Evolutionary conservation across 2,797 vertebrate species (phyloP).

Genomic region (Cirrhinus mrigala): DNA sequence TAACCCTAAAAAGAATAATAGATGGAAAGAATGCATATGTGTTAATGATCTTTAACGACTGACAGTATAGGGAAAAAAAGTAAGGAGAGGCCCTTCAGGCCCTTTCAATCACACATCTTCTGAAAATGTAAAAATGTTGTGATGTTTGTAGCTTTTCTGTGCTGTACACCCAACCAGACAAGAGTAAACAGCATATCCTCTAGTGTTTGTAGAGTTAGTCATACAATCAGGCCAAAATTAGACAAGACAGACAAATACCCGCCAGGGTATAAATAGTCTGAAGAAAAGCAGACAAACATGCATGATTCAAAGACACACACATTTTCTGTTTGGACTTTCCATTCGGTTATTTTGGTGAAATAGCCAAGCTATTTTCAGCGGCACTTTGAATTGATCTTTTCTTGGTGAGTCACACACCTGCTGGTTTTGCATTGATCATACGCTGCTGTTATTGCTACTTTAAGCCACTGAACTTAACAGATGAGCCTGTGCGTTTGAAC

Average conservation of each 20-base stretch:
- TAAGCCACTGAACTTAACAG: slow-evolving; percentile 43
- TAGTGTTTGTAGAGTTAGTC: slow-evolving; percentile 17
- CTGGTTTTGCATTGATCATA: slow-evolving; percentile 32
- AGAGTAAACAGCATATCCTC: not conserved
- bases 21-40: not conserved
- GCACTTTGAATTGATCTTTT: slow-evolving; percentile 38
- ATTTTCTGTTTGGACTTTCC: not conserved
- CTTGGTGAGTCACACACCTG: slow-evolving; percentile 44
- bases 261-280: not conserved
- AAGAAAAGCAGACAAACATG: slow-evolving; percentile 42
- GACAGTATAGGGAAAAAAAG: not conserved
- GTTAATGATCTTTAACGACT: not conserved
- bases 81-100: not conserved
- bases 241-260: slow-evolving; percentile 13
- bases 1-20: not conserved
- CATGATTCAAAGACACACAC: slow-evolving; percentile 25
- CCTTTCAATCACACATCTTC: not conserved
- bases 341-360: slow-evolving; percentile 39
- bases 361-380: slow-evolving; percentile 54
- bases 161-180: slow-evolving; percentile 2
- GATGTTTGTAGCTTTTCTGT: not conserved
- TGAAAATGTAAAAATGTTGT: not conserved
- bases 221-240: slow-evolving; percentile 13
- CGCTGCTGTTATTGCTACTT: slow-evolving; percentile 40
- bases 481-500: not conserved